phyloP scores from a whole-genome alignment of 64 coral and sea anemone genomes.

The Montipora cactus region DNA sequence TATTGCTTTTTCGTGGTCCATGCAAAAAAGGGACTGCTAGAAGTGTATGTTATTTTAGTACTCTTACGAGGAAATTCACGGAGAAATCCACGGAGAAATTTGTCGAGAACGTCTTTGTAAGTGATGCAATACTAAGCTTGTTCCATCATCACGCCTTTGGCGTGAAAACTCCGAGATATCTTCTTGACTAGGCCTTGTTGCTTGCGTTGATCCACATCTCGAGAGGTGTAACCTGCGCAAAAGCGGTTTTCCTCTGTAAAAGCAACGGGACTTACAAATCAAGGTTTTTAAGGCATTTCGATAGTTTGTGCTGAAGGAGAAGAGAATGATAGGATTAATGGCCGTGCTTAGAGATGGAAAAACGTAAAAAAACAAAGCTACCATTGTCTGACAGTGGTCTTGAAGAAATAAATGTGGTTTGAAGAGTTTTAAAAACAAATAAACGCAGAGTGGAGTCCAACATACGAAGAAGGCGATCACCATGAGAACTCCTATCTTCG shows the following conservation, averaged over 20 bases:
- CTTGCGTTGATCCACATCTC: not conserved
- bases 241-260: not conserved
- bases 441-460: slow-evolving; percentile 40
- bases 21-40: no score
- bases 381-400: slow-evolving; percentile 1
- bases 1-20: no score
- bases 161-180: not conserved
- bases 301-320: slow-evolving; percentile 33
- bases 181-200: not conserved
- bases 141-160: not conserved
- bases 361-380: slow-evolving; percentile 32
- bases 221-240: not conserved
- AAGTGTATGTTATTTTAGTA: no score
- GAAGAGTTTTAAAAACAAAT: slow-evolving; percentile 24
- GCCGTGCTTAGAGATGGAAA: slow-evolving; percentile 43
- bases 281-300: slow-evolving; percentile 9
- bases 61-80: not conserved
- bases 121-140: not conserved
- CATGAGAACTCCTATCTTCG: not conserved
- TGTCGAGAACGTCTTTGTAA: not conserved
- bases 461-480: slow-evolving; percentile 18
- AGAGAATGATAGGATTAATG: slow-evolving; percentile 33
- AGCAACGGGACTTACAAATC: not conserved
- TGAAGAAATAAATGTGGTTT: not conserved
- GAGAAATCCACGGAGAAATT: not conserved